These are phyloP conservation scores for Danaus chrysippus DNA, from an alignment of 2,888 invertebrate species.

Conservation along the genomic window DNA sequence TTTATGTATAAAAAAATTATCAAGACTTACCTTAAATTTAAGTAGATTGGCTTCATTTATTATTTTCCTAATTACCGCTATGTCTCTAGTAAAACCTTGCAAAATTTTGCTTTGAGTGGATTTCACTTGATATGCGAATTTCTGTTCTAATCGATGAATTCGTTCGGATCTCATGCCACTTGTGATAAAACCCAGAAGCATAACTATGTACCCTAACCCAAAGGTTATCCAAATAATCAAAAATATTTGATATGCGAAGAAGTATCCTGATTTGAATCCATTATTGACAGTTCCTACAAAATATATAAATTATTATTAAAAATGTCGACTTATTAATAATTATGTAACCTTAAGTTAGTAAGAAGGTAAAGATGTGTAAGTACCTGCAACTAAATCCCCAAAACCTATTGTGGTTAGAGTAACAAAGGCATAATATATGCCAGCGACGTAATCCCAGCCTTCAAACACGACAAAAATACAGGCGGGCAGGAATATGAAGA, in stretches of 20 bases:
- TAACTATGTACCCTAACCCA: slow-evolving; percentile 93
- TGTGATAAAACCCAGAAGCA: slow-evolving; percentile 92
- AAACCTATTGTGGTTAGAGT: slow-evolving; percentile 94
- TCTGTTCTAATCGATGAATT: slow-evolving; percentile 86
- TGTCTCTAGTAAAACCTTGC: slow-evolving; percentile 86
- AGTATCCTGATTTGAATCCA: slow-evolving; percentile 79
- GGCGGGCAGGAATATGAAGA: slow-evolving; percentile 92
- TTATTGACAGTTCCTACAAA: slow-evolving; percentile 68
- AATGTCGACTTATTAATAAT: background rate
- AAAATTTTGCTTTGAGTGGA: slow-evolving; percentile 88
- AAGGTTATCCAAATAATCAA: slow-evolving; percentile 94
- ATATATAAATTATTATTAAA: background rate
- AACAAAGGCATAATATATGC: slow-evolving; percentile 93
- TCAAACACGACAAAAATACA: slow-evolving; percentile 91
- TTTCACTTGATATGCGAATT: slow-evolving; percentile 86
- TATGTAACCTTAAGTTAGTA: too few relatives aligned
- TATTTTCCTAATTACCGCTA: slow-evolving; percentile 84
- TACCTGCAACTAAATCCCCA: slow-evolving; percentile 95
- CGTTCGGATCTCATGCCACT: slow-evolving; percentile 86
- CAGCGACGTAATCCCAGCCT: slow-evolving; percentile 90
- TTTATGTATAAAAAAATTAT: too few relatives aligned
- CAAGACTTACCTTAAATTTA: slow-evolving; percentile 84
- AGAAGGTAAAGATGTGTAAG: slow-evolving; percentile 7
- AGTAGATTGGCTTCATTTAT: slow-evolving; percentile 90
- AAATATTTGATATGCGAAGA: slow-evolving; percentile 87